Conservation (phyloP, 1,140 invertebrate genomes). For the Linepithema humile region DNA sequence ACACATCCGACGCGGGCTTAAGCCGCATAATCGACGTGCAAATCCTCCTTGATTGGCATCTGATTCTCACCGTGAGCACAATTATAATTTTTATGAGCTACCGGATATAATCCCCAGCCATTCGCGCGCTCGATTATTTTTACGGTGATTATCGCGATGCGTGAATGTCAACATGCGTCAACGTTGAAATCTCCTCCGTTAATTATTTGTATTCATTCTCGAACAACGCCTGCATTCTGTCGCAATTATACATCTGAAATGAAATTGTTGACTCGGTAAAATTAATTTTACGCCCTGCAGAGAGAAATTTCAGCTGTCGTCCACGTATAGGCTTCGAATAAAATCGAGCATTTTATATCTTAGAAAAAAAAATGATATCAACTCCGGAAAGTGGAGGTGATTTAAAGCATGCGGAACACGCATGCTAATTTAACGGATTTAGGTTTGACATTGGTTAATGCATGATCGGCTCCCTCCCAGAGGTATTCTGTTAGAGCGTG, state of each 20-base stretch:
- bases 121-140: slow-evolving; percentile 25
- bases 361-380: too few relatives aligned
- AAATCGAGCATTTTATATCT: too few relatives aligned
- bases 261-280: background rate
- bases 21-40: slow-evolving; percentile 25
- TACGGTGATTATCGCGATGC: background rate
- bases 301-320: too few relatives aligned
- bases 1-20: slow-evolving; percentile 16
- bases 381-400: background rate
- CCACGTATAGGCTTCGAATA: too few relatives aligned
- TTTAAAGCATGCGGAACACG: too few relatives aligned
- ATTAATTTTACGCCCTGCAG: too few relatives aligned
- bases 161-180: background rate
- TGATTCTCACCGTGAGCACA: background rate
- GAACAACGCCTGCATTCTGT: slow-evolving; percentile 14
- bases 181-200: background rate
- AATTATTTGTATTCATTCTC: background rate
- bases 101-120: background rate
- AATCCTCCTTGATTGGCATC: slow-evolving; percentile 26
- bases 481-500: slow-evolving; percentile 35
- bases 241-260: background rate
- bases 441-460: slow-evolving; percentile 21
- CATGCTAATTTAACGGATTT: background rate
- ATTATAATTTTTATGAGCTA: slow-evolving; percentile 29
- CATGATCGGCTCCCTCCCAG: background rate